Evolutionary conservation across 2,888 invertebrate species (phyloP), one percentile per base, ranked within the genome.

Genomic region (Fragum fragum): DNA sequence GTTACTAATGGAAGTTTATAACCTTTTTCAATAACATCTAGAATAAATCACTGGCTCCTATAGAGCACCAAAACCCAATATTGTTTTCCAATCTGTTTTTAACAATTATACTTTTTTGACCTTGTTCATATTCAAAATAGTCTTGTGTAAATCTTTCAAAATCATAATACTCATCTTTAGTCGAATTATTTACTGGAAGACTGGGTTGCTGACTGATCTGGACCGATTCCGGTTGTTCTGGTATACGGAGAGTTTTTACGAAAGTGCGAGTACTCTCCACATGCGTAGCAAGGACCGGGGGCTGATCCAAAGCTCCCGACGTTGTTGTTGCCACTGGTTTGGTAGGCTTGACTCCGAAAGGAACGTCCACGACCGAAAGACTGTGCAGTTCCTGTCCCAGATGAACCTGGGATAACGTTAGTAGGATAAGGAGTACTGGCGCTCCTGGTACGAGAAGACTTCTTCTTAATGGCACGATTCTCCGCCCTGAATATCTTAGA

Each of bases 51-150:
- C 69, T 74, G 16, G 79, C 55, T 26, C 73, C 70, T 29, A 75
- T 76, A 80, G 42, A 73, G 23, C 52, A 52, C 70, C 47, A 52
- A 52, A 47, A 52, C 5, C 21, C 16, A 73, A 55, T 39, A 63
- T 53, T 26, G 29, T 52, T 57, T 71, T 78, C 23, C 74, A 57
- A 26, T 77, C 39, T n/a, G 47, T 72, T 47, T n/a, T 63, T 84
- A n/a, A 85, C 79, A 39, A 81, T 52, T 61, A 81, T 81, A 18
- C 73, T 36, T 52, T 76, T 63, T 26, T 70, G 76, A n/a, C 74
- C 73, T 52, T 83, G 68, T 55, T 83, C 75, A 47, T 77, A 78
- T 59, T 83, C 83, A 29, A 47, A 83, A 80, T 66, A 80, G 29
- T 83, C 72, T 47, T 72, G 69, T 16, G 76, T 76, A 55, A 79